Evolutionary conservation across 1,140 invertebrate species (phyloP), one percentile per base, ranked within the genome.

Genomic region (Pentalonia nigronervosa): DNA sequence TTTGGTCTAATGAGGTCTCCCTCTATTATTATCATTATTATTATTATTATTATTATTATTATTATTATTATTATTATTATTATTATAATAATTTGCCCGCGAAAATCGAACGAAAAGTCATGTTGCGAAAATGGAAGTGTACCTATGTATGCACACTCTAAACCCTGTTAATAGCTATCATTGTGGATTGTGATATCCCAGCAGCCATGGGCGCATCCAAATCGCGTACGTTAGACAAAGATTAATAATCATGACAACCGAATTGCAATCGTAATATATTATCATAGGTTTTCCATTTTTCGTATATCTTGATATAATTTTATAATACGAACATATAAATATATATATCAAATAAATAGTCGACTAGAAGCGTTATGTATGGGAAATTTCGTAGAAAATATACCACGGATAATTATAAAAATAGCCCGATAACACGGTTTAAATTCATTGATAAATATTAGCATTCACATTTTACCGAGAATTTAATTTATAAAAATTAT

Each of bases 1-100:
- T 84, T 84, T 84, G 9, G 83, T 41, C 83, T 84, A 84, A 84
- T 84, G 83, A 84, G 36, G 21, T 84, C 83, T 84, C 34, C 41
- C 60, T 76, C n/a, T 84, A 84, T 84, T 84, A 84, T 45, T 45
- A 81, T 34, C 20, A 83, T 21, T 34, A 84, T 34, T 36, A 83
- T 36, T 21, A 84, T n/a, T n/a, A n/a, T n/a, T 84, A 84, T 84
- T 84, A 84, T 45, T 45, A 81, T 34, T 34, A 83, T 21, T 34
- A 84, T 34, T 36, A 83, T 36, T 21, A 84, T n/a, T n/a, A n/a
- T n/a, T n/a, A n/a, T n/a, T n/a, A n/a, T n/a, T n/a, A n/a, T n/a
- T n/a, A n/a, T 84, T 84, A 41, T 84, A 36, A 36, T 81, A 81
- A 81, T 81, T 81, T 11, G 67, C 17, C 67, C 30, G 4, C 67